Base-by-base conservation (phyloP, 2,797 vertebrate genomes). In the Cichlasoma orientale region DNA sequence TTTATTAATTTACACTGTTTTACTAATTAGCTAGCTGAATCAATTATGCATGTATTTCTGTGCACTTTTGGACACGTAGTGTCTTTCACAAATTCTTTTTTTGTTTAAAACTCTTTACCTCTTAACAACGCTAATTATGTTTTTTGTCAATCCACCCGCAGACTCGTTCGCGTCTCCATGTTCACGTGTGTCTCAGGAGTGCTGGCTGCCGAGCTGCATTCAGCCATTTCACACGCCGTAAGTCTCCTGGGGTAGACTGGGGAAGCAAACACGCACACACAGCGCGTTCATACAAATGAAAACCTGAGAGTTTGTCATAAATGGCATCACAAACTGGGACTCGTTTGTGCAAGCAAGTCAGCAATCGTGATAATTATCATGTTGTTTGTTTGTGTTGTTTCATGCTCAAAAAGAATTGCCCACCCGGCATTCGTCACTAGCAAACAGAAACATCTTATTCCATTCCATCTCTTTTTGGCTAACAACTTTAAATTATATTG, bases 191-290 rank as follows among this genome's bases (percentile, higher is more conserved):
- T 85, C 73, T 80, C 41, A 29, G 31, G 11, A 36, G 61, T 27
- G 38, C 5, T 54, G 55, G 66, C 75, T 83, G 68, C 68, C 75
- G 75, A 52, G 56, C 56, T 79, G 56, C 58, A 4, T 82, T 80
- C 63, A 79, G 72, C 56, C 79, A 82, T 85, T 85, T 90, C 74
- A 88, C 86, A 85, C 86, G 83, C 70, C 50, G 55, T 38, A 70
- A 41, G 74, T 82, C 80, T 83, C 72, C 57, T 4, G 59, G n/a
- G 54, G 2, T 13, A n/a, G 16, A 66, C 41, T 13, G 36, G 25
- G 21, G 44, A 50, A 57, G 9, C 23, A 27, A 2, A 38, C 31
- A 29, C 18, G 7, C 21, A 50, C 27, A 6, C 19, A 18, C 38
- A 38, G 25, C 19, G 6, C 53, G 55, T 5, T 76, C 29, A 85